phyloP scores from a whole-genome alignment of 1,140 invertebrate genomes.

The Leptopilina boulardi region DNA sequence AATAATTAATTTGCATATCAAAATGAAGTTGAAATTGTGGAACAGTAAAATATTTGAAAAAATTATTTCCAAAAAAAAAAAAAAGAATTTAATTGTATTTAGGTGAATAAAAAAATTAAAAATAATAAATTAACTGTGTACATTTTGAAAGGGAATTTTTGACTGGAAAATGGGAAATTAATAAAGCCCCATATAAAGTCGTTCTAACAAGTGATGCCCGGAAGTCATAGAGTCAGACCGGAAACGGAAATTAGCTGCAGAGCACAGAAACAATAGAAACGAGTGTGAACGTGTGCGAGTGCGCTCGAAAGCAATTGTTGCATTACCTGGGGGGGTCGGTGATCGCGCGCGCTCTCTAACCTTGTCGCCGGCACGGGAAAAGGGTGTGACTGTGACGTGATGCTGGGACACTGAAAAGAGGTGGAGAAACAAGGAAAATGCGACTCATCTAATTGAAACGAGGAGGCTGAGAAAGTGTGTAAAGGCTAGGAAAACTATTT shows the following conservation, averaged over 20 bases:
- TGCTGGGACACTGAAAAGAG: background rate
- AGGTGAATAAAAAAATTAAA: too few relatives aligned
- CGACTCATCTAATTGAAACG: slow-evolving; percentile 43
- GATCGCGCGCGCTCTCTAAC: slow-evolving; percentile 37
- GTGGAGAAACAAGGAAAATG: slow-evolving; percentile 1
- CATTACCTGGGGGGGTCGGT: slow-evolving; percentile 38
- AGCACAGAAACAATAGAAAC: slow-evolving; percentile 63
- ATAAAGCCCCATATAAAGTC: slow-evolving; percentile 41
- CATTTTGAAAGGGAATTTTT: slow-evolving; percentile 27
- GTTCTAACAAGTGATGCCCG: slow-evolving; percentile 54
- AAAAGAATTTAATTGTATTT: too few relatives aligned
- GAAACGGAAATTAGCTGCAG: slow-evolving; percentile 71
- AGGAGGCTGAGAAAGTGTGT: slow-evolving; percentile 34
- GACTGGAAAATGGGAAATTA: slow-evolving; percentile 42
- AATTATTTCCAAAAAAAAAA: too few relatives aligned
- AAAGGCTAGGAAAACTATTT: slow-evolving; percentile 24
- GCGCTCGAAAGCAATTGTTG: slow-evolving; percentile 54
- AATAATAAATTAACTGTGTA: background rate
- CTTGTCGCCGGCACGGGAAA: slow-evolving; percentile 17
- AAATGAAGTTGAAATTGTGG: too few relatives aligned
- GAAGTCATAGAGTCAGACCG: slow-evolving; percentile 65
- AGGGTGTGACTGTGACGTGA: slow-evolving; percentile 6
- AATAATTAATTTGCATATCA: too few relatives aligned
- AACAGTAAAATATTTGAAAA: too few relatives aligned
- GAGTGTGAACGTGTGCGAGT: slow-evolving; percentile 43